Percentiles rank a stretch among this genome's conserved stretches.
Conservation (phyloP, 1,140 invertebrate species). For the Procambarus clarkii region DNA sequence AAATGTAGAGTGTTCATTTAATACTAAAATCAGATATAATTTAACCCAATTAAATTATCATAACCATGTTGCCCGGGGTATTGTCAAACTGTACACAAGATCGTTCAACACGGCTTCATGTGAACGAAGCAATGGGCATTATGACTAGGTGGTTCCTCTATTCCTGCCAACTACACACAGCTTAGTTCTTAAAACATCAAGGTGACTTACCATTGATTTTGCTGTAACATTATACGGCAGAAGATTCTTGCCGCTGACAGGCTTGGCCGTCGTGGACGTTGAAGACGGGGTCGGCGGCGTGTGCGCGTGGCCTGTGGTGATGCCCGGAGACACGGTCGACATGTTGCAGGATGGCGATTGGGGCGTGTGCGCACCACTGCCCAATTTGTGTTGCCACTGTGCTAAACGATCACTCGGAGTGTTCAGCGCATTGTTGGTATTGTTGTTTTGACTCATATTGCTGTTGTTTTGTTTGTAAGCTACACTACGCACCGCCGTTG, state of each 20-base stretch:
- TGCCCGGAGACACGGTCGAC: constrained; percentile 16
- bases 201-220: constrained; percentile 80
- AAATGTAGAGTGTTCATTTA: too few relatives aligned
- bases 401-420: constrained; percentile 66
- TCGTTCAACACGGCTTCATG: too few relatives aligned
- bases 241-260: constrained; percentile 82
- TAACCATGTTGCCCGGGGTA: too few relatives aligned
- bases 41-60: too few relatives aligned
- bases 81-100: too few relatives aligned
- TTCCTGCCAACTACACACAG: background rate
- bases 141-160: too few relatives aligned
- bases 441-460: constrained; percentile 47
- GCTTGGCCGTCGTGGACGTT: constrained; percentile 73
- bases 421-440: constrained; percentile 20
- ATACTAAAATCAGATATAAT: too few relatives aligned
- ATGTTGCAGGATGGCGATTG: background rate
- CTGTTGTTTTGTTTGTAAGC: constrained; percentile 8
- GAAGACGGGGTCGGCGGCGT: constrained; percentile 1
- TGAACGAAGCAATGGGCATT: too few relatives aligned
- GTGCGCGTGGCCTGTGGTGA: constrained; percentile 45
- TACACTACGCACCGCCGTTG: constrained; percentile 60
- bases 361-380: constrained; percentile 21
- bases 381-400: constrained; percentile 68
- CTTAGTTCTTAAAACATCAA: background rate
- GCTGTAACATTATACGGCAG: constrained; percentile 93